Evolutionary conservation across 1,140 invertebrate genomes (phyloP).

Genomic region (Paraescarpia echinospica): DNA sequence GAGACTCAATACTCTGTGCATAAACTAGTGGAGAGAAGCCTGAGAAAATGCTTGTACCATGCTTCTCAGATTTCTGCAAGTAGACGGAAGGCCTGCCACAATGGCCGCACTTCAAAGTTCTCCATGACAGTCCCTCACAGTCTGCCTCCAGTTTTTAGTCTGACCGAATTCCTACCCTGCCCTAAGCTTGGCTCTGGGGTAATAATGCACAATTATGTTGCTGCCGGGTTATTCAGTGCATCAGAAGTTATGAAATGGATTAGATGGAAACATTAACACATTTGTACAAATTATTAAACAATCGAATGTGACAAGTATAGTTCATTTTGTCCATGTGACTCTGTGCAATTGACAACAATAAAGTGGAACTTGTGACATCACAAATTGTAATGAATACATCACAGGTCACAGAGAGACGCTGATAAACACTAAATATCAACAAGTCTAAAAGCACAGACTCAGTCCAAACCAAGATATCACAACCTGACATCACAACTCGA

Average conservation of each 20-base stretch:
- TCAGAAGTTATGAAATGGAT: not conserved
- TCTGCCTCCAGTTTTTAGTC: not conserved
- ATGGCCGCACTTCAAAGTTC: not conserved
- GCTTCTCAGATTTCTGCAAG: not conserved
- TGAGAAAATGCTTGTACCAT: not conserved
- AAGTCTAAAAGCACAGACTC: no score
- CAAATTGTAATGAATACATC: not conserved
- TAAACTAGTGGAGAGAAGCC: not conserved
- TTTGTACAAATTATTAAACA: not conserved
- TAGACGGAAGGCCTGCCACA: not conserved
- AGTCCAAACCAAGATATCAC: no score
- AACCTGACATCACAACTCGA: no score
- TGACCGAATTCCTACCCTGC: not conserved
- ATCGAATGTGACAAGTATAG: not conserved
- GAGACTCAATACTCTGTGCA: not conserved
- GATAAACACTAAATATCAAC: not conserved
- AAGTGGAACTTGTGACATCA: not conserved
- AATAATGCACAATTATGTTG: not conserved
- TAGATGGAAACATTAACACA: not conserved
- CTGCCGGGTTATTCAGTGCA: not conserved
- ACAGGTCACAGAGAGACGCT: not conserved
- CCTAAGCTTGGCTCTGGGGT: not conserved
- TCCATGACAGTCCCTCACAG: not conserved
- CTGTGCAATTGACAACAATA: not conserved
- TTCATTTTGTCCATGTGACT: not conserved